Conservation (phyloP, 2,113 vertebrate species). For the Halichoeres trimaculatus region DNA sequence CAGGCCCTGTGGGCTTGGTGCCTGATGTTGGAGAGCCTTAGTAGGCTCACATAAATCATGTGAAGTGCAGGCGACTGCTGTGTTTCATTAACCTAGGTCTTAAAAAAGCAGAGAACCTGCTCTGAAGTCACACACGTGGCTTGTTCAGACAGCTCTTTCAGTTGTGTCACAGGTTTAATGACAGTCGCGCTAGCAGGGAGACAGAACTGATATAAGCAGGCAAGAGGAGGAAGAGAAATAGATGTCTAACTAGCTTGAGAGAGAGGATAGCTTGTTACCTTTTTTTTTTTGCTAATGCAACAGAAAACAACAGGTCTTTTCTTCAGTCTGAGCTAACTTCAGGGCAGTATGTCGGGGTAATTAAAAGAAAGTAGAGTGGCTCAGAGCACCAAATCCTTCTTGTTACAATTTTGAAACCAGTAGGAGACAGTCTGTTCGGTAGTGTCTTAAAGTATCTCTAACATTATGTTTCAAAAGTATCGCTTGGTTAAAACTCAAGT, state of each 20-base stretch:
- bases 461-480: neutral
- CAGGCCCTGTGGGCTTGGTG: conserved; percentile 20
- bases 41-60: conserved; percentile 44
- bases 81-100: conserved; percentile 53
- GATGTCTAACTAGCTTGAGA: neutral
- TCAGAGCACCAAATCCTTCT: too few relatives aligned
- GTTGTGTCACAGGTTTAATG: neutral
- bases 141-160: neutral
- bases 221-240: too few relatives aligned
- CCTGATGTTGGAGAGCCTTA: conserved; percentile 5
- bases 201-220: neutral
- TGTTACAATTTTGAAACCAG: too few relatives aligned
- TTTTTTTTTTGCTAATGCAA: neutral
- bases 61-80: conserved; percentile 30
- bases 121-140: conserved; percentile 23
- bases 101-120: conserved; percentile 14
- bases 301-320: neutral
- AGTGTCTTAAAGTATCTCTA: neutral
- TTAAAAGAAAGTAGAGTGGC: too few relatives aligned
- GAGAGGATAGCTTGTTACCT: neutral
- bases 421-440: neutral
- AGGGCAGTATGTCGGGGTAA: neutral
- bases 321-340: neutral
- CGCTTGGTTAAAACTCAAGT: neutral
- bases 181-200: neutral